Conservation (phyloP, 1,140 invertebrate species). For the Drosophila jambulina region DNA sequence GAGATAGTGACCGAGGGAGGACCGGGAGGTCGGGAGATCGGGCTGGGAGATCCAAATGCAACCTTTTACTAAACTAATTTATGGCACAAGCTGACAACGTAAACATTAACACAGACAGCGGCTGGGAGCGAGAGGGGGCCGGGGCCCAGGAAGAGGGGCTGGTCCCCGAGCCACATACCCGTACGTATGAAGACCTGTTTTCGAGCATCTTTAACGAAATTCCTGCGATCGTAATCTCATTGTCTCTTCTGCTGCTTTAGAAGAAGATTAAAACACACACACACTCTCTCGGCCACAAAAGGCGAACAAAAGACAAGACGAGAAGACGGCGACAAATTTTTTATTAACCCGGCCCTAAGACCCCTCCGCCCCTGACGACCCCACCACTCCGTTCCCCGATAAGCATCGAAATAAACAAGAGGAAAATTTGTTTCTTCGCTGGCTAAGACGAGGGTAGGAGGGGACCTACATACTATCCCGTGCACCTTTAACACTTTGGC, state of each 20-base stretch:
- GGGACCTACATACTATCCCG: constrained; percentile 44
- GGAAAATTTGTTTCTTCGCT: constrained; percentile 76
- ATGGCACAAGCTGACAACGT: constrained; percentile 84
- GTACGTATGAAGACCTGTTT: constrained; percentile 72
- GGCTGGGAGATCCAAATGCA: constrained; percentile 68
- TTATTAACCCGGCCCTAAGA: constrained; percentile 73
- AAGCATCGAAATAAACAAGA: constrained; percentile 79
- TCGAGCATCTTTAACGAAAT: constrained; percentile 80
- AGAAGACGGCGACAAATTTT: constrained; percentile 81
- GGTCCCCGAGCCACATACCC: background rate
- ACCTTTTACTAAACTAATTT: constrained; percentile 85
- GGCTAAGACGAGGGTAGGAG: constrained; percentile 5
- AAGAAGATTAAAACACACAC: constrained; percentile 80
- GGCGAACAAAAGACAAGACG: constrained; percentile 60
- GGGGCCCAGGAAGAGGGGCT: constrained; percentile 4
- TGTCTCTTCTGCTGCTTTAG: constrained; percentile 79
- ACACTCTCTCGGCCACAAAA: constrained; percentile 24
- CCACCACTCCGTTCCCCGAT: constrained; percentile 38
- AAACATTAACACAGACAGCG: constrained; percentile 79
- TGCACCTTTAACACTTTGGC: constrained; percentile 79
- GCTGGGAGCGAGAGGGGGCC: background rate
- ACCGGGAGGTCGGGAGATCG: constrained; percentile 5
- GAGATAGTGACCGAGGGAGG: background rate
- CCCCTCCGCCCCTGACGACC: constrained; percentile 1
- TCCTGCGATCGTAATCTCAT: constrained; percentile 83